Evolutionary conservation across 2,113 vertebrate genomes (phyloP), one percentile per base, ranked within the genome.

Genomic region (Myotis davidii): DNA sequence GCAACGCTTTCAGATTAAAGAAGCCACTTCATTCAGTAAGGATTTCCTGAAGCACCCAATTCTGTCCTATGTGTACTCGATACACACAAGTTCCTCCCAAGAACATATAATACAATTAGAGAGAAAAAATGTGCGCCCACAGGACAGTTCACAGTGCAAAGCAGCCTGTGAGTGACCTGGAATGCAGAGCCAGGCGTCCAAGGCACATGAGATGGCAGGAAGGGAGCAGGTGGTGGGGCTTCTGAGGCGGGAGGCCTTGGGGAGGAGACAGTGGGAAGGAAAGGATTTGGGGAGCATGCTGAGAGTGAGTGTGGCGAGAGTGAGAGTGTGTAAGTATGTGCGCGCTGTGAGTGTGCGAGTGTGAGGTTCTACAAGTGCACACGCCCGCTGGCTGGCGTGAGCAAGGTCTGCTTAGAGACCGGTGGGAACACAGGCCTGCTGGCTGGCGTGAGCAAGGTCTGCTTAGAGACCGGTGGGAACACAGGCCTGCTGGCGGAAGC

Each of bases 11-110:
- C 29, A 83, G 72, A 69, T 45, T 21, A 85, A 95, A 56, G 77
- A 95, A 85, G 14, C 64, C 13, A 76, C 65, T 92, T 96, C 39
- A 65, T 21, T 77, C 77, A 92, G 2, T 27, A 69, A 84, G 32
- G 70, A 48, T 79, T 88, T 91, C 65, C 70, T 76, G 67, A 72
- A 94, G 88, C 29, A 87, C 37, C 20, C 6, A 21, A 27, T 70
- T 79, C 56, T 76, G 74, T 78, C 64, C 18, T 16, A 8, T 12
- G 18, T 59, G 29, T 17, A 61, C 45, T 52, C 9, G 67, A 70
- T 20, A 64, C 23, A 69, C 25, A 39, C 64, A 86, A 82, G 73
- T 84, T 93, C 64, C 90, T 78, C 89, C 78, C 27, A 76, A 48
- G 61, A 65, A 72, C 45, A 73, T 6, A 2, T 2, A 65, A 85